Evolutionary conservation across 2,797 vertebrate genomes (phyloP), one percentile per base, ranked within the genome.

Genomic region (Gallinago stenura): DNA sequence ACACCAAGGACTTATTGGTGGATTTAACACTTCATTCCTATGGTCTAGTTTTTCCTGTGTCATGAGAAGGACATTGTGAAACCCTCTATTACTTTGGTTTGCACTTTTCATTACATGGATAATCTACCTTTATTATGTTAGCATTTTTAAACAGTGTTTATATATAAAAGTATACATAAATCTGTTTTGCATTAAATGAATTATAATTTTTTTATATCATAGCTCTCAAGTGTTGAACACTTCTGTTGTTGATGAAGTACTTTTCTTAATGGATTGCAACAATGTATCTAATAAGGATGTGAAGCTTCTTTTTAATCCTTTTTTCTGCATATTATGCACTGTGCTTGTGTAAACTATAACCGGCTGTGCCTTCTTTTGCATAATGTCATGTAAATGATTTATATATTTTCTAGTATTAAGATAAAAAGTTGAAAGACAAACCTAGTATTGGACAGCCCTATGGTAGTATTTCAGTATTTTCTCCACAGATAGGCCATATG

Each of bases 351-450:
- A 98, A 97, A 97, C 97, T 98, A 98, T 98, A 98, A 98, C 99
- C 98, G 98, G 98, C 98, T 98, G 99, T 99, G 99, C 99, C 99
- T 99, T 99, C 96, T 97, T 98, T 98, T 98, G 97, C 98, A 98
- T 98, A 98, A 98, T 96, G 97, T 98, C 98, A 98, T 98, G 98
- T 98, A 99, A 98, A 99, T 99, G 98, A 98, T 98, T 98, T 98
- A 97, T 98, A 98, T 98, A 98, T 98, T 98, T 98, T 98, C 97
- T 98, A 98, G 98, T 98, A 98, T 98, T 98, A 98, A 97, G 97
- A 97, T 73, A 94, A 97, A 96, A 97, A 93, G 97, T 98, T 98
- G 96, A 98, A 98, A 97, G 98, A 98, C 97, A 97, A 98, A 98
- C 97, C 91, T 98, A 98, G 98, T 98, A 98, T 98, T 97, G 98